A percentile compares a stretch with the other conserved stretches of the same genome.
phyloP scores from a whole-genome alignment of 2,113 vertebrate genomes.

The Ginglymostoma cirratum region DNA sequence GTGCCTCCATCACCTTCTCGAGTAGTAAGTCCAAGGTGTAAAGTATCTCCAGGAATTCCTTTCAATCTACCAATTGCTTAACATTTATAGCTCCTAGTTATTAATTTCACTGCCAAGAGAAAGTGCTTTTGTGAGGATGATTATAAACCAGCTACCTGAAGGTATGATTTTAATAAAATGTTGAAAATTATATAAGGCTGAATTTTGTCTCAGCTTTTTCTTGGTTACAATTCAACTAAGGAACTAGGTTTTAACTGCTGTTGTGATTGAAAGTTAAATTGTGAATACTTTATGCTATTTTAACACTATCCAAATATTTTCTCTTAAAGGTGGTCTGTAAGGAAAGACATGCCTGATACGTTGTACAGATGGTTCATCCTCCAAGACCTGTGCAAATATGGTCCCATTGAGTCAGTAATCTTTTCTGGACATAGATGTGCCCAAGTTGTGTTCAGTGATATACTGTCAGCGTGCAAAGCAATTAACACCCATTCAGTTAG shows the following conservation, averaged over 20 bases:
- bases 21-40: no score
- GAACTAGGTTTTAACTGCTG: neutral
- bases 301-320: neutral
- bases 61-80: no score
- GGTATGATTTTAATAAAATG: neutral
- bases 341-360: conserved; percentile 37
- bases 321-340: conserved; percentile 43
- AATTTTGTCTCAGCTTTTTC: neutral
- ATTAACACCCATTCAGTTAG: conserved; percentile 39
- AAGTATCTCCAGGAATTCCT: no score
- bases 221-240: neutral
- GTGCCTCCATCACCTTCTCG: no score
- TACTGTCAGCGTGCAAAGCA: conserved; percentile 43
- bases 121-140: neutral
- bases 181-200: neutral
- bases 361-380: conserved; percentile 33
- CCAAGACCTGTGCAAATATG: conserved; percentile 40
- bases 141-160: neutral
- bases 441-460: conserved; percentile 42
- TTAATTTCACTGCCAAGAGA: no score
- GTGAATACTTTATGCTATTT: neutral
- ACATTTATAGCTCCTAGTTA: no score
- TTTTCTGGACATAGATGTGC: conserved; percentile 43
- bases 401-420: conserved; percentile 41
- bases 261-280: neutral